These are phyloP conservation scores for Macroramphosus scolopax DNA, from an alignment of 2,797 vertebrate species.

Conservation along the genomic window DNA sequence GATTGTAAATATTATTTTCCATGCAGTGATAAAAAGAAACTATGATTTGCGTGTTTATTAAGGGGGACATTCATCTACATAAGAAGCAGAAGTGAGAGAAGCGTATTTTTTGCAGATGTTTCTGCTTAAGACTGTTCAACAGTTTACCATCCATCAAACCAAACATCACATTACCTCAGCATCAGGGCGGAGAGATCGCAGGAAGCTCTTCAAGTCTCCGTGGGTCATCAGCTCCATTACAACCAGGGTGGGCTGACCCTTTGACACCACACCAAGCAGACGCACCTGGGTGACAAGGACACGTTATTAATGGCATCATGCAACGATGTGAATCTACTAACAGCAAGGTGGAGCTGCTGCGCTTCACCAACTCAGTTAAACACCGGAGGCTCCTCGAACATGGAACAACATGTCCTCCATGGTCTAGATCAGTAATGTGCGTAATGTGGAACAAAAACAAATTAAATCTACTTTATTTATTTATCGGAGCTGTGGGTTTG, in stretches of 20 bases:
- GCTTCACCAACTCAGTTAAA: slow-evolving; percentile 3
- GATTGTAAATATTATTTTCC: background rate
- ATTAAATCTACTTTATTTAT: no score
- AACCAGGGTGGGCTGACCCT: slow-evolving; percentile 94
- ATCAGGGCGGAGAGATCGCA: slow-evolving; percentile 89
- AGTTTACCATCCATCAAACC: no score
- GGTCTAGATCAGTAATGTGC: background rate
- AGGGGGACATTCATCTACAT: no score
- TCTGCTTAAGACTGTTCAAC: no score
- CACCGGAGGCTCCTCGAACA: background rate
- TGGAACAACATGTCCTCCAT: slow-evolving; percentile 6
- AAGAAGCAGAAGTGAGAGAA: no score
- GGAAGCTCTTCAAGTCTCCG: slow-evolving; percentile 92
- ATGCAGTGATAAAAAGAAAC: background rate
- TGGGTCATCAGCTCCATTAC: slow-evolving; percentile 98
- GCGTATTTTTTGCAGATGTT: no score
- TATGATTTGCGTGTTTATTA: no score
- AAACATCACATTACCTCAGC: slow-evolving; percentile 90
- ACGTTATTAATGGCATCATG: background rate
- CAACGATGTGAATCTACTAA: background rate
- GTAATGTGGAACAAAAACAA: slow-evolving; percentile 5
- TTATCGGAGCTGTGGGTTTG: no score
- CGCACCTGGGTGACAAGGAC: slow-evolving; percentile 81
- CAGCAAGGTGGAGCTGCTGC: slow-evolving; percentile 11
- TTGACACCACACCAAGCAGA: slow-evolving; percentile 94